Evolutionary conservation across 2,888 invertebrate species (phyloP).

Genomic region (Cheilosia impressa): DNA sequence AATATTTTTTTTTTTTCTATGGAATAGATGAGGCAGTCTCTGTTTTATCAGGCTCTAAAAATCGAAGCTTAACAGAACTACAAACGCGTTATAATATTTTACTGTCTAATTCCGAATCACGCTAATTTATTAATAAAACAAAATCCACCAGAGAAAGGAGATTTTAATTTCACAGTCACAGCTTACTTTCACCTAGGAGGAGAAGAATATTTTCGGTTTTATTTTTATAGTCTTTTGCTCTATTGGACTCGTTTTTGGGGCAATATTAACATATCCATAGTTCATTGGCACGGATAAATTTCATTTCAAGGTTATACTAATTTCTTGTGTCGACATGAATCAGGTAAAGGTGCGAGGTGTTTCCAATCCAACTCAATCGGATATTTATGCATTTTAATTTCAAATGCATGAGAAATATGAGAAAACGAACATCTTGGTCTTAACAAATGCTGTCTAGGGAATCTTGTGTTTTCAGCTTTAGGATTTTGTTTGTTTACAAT

Average conservation of each 20-base stretch:
- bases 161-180: background rate
- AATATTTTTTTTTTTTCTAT: too few species aligned
- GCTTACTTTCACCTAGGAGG: conserved; percentile 24
- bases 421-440: too few species aligned
- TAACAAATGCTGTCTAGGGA: too few species aligned
- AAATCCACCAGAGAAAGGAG: background rate
- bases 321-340: conserved; percentile 11
- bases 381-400: background rate
- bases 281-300: conserved; percentile 25
- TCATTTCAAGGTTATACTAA: conserved; percentile 38
- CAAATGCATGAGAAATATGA: too few species aligned
- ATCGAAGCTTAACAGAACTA: background rate
- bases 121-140: too few species aligned
- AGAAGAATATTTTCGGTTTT: conserved; percentile 14
- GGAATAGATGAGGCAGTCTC: background rate
- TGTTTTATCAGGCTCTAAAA: background rate
- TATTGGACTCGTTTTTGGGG: background rate
- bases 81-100: background rate
- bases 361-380: conserved; percentile 1
- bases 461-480: too few species aligned
- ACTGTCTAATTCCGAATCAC: background rate
- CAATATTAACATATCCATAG: conserved; percentile 36
- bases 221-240: background rate
- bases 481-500: too few species aligned
- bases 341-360: background rate